Evolutionary conservation across 2,797 vertebrate species (phyloP).

Genomic region (Gouania willdenowi): DNA sequence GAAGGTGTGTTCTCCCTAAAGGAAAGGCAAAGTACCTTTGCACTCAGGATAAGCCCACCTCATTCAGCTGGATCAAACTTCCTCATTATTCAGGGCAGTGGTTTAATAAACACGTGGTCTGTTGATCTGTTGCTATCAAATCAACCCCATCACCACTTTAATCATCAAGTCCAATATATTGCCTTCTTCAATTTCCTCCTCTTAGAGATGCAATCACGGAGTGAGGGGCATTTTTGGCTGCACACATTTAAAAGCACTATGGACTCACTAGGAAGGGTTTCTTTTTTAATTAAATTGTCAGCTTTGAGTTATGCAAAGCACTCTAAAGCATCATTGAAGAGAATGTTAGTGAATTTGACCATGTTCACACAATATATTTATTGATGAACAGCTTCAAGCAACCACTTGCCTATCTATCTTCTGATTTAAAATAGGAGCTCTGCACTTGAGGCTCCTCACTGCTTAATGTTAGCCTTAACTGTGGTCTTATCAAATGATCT

Average conservation of each 20-base stretch:
- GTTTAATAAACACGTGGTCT: no score
- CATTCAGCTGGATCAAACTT: no score
- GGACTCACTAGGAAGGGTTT: conserved; percentile 44
- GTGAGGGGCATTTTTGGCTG: conserved; percentile 47
- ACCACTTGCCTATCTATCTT: background rate
- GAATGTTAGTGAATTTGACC: conserved; percentile 18
- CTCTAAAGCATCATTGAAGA: conserved; percentile 11
- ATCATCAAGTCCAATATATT: conserved; percentile 49
- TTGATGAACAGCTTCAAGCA: conserved; percentile 18
- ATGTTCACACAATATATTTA: conserved; percentile 27
- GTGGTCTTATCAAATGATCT: no score
- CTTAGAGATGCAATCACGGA: conserved; percentile 53
- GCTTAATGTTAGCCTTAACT: no score
- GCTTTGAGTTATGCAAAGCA: conserved; percentile 51
- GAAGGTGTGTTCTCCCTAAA: no score
- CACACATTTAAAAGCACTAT: conserved; percentile 53
- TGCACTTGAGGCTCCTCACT: no score
- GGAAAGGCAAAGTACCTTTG: no score
- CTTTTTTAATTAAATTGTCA: conserved; percentile 54
- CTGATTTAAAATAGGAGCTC: no score
- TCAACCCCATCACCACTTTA: conserved; percentile 46
- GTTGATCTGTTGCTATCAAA: conserved; percentile 45
- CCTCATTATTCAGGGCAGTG: no score
- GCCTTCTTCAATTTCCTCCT: conserved; percentile 55
- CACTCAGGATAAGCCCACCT: no score